Percentiles rank a stretch among this genome's conserved stretches.
These are phyloP conservation scores for Diabrotica undecimpunctata DNA, from an alignment of 1,140 invertebrate species.

Conservation along the genomic window DNA sequence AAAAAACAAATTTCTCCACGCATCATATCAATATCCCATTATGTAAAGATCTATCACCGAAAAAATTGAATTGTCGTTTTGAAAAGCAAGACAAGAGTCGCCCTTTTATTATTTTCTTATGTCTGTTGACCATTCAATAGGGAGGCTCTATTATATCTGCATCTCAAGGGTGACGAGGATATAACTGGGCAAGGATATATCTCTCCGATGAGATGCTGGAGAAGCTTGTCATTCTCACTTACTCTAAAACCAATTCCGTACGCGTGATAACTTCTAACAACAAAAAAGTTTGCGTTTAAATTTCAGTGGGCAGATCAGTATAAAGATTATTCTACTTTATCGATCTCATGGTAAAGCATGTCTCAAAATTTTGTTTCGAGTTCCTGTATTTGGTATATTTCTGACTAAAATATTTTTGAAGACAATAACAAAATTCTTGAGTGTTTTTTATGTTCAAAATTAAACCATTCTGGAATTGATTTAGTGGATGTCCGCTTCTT, in stretches of 20 bases:
- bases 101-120: background rate
- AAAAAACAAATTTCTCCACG: background rate
- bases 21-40: conserved; percentile 1
- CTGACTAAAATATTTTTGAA: no score
- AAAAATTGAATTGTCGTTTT: background rate
- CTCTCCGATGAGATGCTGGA: background rate
- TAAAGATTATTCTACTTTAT: no score
- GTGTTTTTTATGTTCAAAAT: no score
- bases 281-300: background rate
- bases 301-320: background rate
- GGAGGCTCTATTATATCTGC: background rate
- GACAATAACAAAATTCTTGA: no score
- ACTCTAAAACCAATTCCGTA: background rate
- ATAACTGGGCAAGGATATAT: background rate
- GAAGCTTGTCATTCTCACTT: background rate
- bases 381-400: no score
- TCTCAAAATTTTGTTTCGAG: no score
- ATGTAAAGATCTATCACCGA: conserved; percentile 2
- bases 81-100: background rate
- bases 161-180: background rate
- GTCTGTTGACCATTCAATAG: background rate
- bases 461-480: no score
- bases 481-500: no score
- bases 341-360: no score
- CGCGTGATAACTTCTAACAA: background rate